A percentile compares a stretch with the other conserved stretches of the same genome.
These are phyloP conservation scores for Eudasyphora cyanicolor DNA, from an alignment of 2,888 invertebrate genomes.

Conservation along the genomic window DNA sequence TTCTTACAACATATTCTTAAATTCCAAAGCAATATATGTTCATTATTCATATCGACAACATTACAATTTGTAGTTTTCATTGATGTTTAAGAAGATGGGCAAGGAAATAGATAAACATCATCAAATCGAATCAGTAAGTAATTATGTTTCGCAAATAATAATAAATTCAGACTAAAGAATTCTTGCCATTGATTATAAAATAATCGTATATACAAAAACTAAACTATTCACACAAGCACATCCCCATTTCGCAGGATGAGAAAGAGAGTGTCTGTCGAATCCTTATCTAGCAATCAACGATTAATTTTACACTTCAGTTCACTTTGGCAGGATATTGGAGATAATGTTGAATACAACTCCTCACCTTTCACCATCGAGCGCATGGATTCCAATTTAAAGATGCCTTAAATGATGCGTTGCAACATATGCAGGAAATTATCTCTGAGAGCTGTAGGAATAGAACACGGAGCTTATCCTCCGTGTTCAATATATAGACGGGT, in stretches of 20 bases:
- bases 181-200: not conserved
- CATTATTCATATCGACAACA: too few relatives aligned
- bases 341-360: not conserved
- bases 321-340: conserved; percentile 1
- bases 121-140: too few relatives aligned
- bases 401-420: conserved; percentile 17
- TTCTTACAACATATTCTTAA: too few relatives aligned
- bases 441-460: conserved; percentile 12
- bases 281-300: conserved; percentile 2
- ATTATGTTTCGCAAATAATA: too few relatives aligned
- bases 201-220: not conserved
- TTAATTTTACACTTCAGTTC: conserved; percentile 5
- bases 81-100: too few relatives aligned
- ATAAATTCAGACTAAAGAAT: too few relatives aligned
- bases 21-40: too few relatives aligned
- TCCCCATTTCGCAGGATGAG: too few relatives aligned
- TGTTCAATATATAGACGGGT: not conserved
- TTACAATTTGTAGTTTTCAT: too few relatives aligned
- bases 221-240: too few relatives aligned
- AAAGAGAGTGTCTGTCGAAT: not conserved
- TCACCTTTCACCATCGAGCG: not conserved
- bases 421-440: conserved; percentile 16
- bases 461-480: not conserved
- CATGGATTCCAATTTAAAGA: not conserved
- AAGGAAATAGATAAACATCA: too few relatives aligned